These are phyloP conservation scores for Cariama cristata DNA, from an alignment of 2,113 vertebrate genomes.

Conservation along the genomic window DNA sequence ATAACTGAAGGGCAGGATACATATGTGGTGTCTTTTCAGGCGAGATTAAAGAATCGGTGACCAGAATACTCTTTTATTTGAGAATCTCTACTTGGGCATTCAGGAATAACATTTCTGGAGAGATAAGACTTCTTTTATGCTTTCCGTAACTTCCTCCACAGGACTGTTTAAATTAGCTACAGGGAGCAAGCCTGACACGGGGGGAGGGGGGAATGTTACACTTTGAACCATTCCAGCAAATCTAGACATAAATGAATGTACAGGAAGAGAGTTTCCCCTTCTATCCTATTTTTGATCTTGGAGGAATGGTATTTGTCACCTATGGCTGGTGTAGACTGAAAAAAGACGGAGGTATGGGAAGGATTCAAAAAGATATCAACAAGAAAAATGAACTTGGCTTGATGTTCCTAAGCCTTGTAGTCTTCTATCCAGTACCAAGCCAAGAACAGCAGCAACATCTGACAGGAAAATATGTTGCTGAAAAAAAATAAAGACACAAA, in stretches of 20 bases:
- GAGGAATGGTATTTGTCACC: not conserved
- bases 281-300: not conserved
- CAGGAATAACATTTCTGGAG: not conserved
- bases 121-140: not conserved
- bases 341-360: not conserved
- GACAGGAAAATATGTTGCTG: not conserved
- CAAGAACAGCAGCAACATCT: not conserved
- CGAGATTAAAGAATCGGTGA: not conserved
- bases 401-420: not conserved
- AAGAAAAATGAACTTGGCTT: not conserved
- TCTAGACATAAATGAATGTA: not conserved
- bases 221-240: not conserved
- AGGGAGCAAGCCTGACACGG: not conserved
- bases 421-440: not conserved
- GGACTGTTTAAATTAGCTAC: not conserved
- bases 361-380: not conserved
- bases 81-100: not conserved
- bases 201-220: not conserved
- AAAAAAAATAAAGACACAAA: not conserved
- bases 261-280: not conserved
- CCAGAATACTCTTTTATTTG: not conserved
- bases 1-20: not conserved
- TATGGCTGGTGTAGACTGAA: not conserved
- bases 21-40: not conserved
- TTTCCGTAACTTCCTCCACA: not conserved